Evolutionary conservation across 1,140 invertebrate species (phyloP).

Genomic region (Anastrepha obliqua): DNA sequence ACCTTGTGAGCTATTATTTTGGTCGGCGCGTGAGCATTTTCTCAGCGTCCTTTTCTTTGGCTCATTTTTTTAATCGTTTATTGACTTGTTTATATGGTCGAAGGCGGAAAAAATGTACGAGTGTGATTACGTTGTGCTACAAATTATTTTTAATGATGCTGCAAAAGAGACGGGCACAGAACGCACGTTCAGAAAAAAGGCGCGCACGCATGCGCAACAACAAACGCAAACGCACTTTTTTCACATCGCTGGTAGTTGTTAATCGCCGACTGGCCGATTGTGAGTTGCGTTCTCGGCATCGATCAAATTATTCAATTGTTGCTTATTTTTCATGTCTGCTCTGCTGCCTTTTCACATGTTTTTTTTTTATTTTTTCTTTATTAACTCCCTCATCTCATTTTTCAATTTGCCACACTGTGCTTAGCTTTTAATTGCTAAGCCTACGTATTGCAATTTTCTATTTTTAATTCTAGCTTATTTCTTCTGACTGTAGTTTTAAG

Average conservation of each 20-base stretch:
- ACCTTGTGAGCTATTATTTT: constrained; percentile 30
- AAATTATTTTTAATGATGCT: constrained; percentile 71
- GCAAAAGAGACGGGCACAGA: constrained; percentile 60
- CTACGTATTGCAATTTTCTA: background rate
- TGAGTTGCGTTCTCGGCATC: constrained; percentile 9
- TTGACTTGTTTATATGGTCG: constrained; percentile 71
- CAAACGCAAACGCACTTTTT: constrained; percentile 20
- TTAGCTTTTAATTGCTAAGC: constrained; percentile 14
- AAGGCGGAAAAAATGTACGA: constrained; percentile 52
- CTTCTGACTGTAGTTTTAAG: background rate
- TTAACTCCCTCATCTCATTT: background rate
- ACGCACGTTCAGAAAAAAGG: background rate
- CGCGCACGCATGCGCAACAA: constrained; percentile 40
- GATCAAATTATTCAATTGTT: constrained; percentile 40
- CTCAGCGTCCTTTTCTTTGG: background rate
- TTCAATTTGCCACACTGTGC: constrained; percentile 30
- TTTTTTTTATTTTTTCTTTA: background rate
- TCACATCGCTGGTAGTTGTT: constrained; percentile 1
- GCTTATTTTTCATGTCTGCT: constrained; percentile 1
- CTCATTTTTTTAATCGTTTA: constrained; percentile 69
- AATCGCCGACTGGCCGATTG: background rate
- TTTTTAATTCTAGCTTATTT: background rate
- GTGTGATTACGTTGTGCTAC: constrained; percentile 59
- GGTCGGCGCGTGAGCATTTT: constrained; percentile 12
- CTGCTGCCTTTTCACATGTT: background rate